Base-by-base conservation (phyloP, 2,888 invertebrate species). In the Lottia gigantea region DNA sequence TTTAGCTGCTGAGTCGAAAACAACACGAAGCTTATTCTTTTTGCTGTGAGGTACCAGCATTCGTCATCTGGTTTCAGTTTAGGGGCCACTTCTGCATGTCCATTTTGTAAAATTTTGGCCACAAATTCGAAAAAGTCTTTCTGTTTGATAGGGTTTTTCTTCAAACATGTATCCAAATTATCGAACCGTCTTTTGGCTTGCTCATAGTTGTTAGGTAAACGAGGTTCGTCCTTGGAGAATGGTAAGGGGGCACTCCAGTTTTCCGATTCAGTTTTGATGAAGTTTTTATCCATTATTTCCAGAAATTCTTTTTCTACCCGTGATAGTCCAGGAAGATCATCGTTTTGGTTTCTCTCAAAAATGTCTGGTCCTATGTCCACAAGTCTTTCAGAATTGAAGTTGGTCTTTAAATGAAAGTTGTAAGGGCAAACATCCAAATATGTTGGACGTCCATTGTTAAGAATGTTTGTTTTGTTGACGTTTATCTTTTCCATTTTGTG, bases 401-500 rank as follows among this genome's bases (percentile, higher is more conserved):
- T 31, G 19, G 45, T 16, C 23, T 49, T 49, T 47, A 47, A 23
- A 19, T 47, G 46, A 23, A 66, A 46, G 23, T 66, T 46, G 11
- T 49, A n/a, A 11, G 46, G 47, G 7, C 71, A 71, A 11, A 62
- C 49, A 40, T 71, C 62, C 15, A 71, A 40, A 26, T 31, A 46
- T 15, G 71, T 63, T 47, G 63, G 40, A 7, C 66, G 31, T 31
- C 46, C 67, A 26, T 63, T 46, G 16, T 31, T 1, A 7, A 71
- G 40, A 40, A 67, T 40, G 7, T 62, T 23, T 19, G 63, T 64
- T 45, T 71, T 71, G 55, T 71, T 67, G 23, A 67, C 67, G 15
- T 63, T 67, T 8, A 71, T 19, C 11, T n/a, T n/a, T 62, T 71
- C 67, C 16, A 55, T 63, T 12, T 31, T 46, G 61, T 71, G 71